Base-by-base conservation (phyloP, 2,113 vertebrate species). In the Thomomys bottae region DNA sequence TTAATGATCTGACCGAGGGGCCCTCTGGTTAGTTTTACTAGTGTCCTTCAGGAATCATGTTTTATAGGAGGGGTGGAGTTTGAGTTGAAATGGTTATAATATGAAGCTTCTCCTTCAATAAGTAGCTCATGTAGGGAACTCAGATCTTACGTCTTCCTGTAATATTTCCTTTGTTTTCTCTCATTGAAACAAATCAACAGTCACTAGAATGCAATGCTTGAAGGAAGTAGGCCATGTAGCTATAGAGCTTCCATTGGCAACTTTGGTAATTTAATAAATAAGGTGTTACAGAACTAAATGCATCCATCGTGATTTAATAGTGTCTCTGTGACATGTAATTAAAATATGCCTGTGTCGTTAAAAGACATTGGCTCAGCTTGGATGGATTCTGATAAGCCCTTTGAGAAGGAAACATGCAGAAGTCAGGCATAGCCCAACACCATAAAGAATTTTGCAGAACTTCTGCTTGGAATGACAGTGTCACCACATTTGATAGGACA, bases 31-130 rank as follows among this genome's bases (percentile, higher is more conserved):
- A 64, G 79, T 83, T 92, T 96, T 93, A 89, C 78, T 71, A 61
- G 73, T 72, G 57, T 67, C 85, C 75, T 71, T 82, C 64, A 67
- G n/a, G 42, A 32, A 32, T 24, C 30, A 17, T 32, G 26, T 87
- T 94, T 95, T 95, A 94, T 2, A 49, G 34, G 79, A 66, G 6
- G 30, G 79, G 89, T 80, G 89, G 79, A 86, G 80, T 78, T 64
- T 76, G 18, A 49, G 59, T 73, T 92, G 64, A 87, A 93, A 78
- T 42, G 57, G 91, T 36, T 87, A 28, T 57, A 73, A 28, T 89
- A 61, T 91, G 36, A 32, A 84, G 34, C 30, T 87, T 85, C 79
- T 64, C 64, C 49, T 87, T 8, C 64, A 77, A 73, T 91, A 93
- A 84, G 79, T 49, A 83, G 45, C 61, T 79, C 70, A 26, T 14